These are phyloP conservation scores for Pongo pygmaeus DNA, from an alignment of 2,113 vertebrate genomes.

Conservation along the genomic window DNA sequence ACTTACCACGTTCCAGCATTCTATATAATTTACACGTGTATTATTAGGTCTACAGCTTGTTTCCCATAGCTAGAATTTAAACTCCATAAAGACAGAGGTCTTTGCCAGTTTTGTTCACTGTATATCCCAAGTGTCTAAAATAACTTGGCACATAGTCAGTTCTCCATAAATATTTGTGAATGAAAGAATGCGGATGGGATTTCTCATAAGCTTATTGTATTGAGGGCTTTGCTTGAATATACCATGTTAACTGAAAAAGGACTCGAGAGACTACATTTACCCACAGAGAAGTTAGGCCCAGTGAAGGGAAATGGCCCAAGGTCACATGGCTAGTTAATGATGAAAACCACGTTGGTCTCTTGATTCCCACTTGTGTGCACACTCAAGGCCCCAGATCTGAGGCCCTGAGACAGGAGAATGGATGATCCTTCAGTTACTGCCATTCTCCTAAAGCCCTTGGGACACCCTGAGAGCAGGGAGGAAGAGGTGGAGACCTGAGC, in stretches of 20 bases:
- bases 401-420: not conserved
- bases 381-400: not conserved
- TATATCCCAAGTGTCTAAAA: not conserved
- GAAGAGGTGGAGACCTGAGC: not conserved
- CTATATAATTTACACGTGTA: fast-evolving
- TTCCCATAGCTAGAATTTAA: not conserved
- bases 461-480: not conserved
- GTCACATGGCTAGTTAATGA: not conserved
- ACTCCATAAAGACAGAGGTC: not conserved
- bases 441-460: not conserved
- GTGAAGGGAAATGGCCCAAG: not conserved
- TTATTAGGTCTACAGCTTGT: not conserved
- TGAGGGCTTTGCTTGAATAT: not conserved
- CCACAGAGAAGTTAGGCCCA: not conserved
- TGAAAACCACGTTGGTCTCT: not conserved
- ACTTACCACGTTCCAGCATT: not conserved
- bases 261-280: not conserved
- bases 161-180: not conserved
- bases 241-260: not conserved
- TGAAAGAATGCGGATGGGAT: not conserved
- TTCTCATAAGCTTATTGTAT: not conserved
- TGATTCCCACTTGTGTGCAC: not conserved
- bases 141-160: not conserved
- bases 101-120: not conserved
- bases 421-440: not conserved